These are phyloP conservation scores for Tetanocera ferruginea DNA, from an alignment of 2,888 invertebrate species.

Conservation along the genomic window DNA sequence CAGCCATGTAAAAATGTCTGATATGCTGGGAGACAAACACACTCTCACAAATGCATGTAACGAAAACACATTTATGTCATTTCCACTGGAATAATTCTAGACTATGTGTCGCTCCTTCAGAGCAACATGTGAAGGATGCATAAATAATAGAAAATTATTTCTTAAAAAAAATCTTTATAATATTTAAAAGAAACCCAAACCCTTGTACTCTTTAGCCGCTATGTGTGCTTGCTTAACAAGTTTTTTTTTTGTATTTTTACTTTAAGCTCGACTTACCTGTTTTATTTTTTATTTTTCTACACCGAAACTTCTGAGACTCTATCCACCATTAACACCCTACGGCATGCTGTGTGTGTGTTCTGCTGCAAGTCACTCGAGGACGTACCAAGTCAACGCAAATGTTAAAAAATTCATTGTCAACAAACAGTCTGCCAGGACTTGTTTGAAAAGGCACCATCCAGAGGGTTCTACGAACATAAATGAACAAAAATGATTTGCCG, in stretches of 20 bases:
- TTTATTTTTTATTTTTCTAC: background rate
- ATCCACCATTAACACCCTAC: background rate
- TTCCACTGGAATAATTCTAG: background rate
- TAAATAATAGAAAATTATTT: background rate
- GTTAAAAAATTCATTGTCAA: slow-evolving; percentile 46
- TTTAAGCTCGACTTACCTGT: slow-evolving; percentile 1
- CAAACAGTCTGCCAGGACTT: background rate
- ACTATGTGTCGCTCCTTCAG: background rate
- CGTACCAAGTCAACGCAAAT: slow-evolving; percentile 55
- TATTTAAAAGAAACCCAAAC: too few species aligned
- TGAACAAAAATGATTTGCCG: background rate
- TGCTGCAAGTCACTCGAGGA: slow-evolving; percentile 52
- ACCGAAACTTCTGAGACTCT: background rate
- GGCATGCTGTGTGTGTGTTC: slow-evolving; percentile 47
- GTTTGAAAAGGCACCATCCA: background rate
- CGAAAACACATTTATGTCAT: background rate
- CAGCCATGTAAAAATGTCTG: background rate
- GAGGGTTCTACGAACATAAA: background rate
- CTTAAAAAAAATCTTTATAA: too few species aligned
- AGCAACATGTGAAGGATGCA: background rate
- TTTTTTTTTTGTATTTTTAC: background rate
- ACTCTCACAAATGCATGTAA: background rate
- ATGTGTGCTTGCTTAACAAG: background rate
- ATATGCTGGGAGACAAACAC: background rate
- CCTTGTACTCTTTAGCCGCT: background rate